phyloP scores from a whole-genome alignment of 2,797 vertebrate species.

The Valencia hispanica region DNA sequence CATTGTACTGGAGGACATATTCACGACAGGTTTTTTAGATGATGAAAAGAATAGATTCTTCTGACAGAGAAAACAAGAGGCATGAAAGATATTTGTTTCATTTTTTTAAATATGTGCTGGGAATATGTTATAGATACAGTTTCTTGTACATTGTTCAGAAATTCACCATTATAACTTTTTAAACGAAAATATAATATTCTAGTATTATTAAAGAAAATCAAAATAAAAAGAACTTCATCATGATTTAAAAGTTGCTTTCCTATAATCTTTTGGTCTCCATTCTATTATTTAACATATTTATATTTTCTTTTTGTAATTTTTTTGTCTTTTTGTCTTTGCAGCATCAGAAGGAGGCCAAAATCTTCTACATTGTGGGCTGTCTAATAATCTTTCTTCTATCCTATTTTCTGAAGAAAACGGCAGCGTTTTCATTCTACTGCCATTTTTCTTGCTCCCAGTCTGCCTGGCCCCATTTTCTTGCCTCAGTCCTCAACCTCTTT shows the following conservation, averaged over 20 bases:
- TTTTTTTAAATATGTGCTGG: neutral
- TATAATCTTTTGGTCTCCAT: neutral
- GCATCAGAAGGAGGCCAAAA: neutral
- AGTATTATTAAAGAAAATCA: conserved; percentile 4
- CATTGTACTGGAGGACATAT: neutral
- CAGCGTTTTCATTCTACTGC: conserved; percentile 23
- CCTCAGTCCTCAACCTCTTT: conserved; percentile 55
- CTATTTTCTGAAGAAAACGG: conserved; percentile 32
- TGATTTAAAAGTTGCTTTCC: neutral
- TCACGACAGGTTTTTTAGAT: neutral
- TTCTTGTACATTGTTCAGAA: neutral
- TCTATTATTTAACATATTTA: neutral
- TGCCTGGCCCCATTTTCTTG: conserved; percentile 45
- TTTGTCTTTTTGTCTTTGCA: neutral
- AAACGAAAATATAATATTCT: conserved; percentile 5
- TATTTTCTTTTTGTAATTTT: neutral
- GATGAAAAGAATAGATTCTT: neutral
- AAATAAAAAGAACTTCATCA: neutral
- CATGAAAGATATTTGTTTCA: neutral
- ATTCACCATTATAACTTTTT: conserved; percentile 4
- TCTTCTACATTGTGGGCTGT: conserved; percentile 13
- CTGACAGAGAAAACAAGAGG: neutral
- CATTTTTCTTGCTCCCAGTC: conserved; percentile 45
- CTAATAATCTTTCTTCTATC: conserved; percentile 17
- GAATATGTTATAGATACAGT: neutral